Base-by-base conservation (phyloP, 2,797 vertebrate species). In the Antennarius maculatus region DNA sequence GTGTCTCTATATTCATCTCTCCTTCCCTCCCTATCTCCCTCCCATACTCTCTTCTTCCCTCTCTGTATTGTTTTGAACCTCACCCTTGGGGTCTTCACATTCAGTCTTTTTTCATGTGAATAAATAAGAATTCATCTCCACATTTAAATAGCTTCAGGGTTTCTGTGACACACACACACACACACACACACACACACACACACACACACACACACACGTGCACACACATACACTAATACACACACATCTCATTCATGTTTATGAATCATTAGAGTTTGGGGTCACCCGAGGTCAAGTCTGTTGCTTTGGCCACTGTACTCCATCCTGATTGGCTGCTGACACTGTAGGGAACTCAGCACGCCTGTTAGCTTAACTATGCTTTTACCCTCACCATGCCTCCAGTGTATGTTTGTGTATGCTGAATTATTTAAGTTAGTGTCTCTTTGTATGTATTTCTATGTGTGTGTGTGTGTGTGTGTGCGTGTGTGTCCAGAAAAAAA, bases 91-190 rank as follows among this genome's bases (percentile, higher is more conserved):
- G 82, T 87, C 80, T 72, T 61, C 86, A 80, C 80, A 63, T 72
- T 86, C 83, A 73, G 75, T 87, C 82, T 68, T 86, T 82, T 65
- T 84, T 79, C 76, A 37, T 88, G 89, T 85, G 87, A 87, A 89
- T 91, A 88, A 86, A 89, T 92, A 83, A 87, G 86, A 91, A 90
- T 90, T 88, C 86, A 85, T 87, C 86, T 86, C 74, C 86, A 82
- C 83, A 84, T 89, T 89, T 89, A 88, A 88, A 85, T 86, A 89
- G 86, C 89, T 88, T 42, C 81, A 55, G 87, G 83, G 67, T 74
- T 77, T 71, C 69, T 27, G 9, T 52, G 50, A 65, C 54, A 73
- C 77, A 71, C 73, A 77, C 71, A 59, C 56, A 3, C 53, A 58
- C 37, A 47, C 66, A 72, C 68, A 74, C 77, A 71, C 51, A 67